Base-by-base conservation (phyloP, 2,888 invertebrate species). In the Oscheius sp. region DNA sequence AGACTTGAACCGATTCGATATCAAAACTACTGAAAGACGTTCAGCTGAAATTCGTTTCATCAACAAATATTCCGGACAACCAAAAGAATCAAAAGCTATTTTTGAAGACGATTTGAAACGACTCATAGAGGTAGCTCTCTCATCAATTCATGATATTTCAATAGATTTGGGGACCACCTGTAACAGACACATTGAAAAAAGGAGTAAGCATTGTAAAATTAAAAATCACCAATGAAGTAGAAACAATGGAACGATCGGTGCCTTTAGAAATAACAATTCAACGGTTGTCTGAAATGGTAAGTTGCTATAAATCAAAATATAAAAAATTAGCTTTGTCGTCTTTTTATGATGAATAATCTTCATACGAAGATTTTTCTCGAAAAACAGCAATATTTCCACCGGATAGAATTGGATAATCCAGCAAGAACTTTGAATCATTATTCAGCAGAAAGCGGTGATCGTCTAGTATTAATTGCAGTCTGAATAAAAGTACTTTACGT, bases 41-140 rank as follows among this genome's bases (percentile, higher is more conserved):
- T 75, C 77, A 2, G 77, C 77, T 1, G 77, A 77, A 41, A 71
- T 80, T 51, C 68, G 80, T 6, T 80, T 76, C 54, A 51, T 80
- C 32, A 80, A 73, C 57, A 78, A 78, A 62, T 80, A 78, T 36
- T 69, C 68, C 9, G 68, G 45, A 32, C 14, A 75, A 20, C 24
- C 51, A 20, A 65, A 71, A 20, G 68, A 64, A 32, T 50, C 49
- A 56, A 54, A 32, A 30, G 69, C 56, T 22, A 63, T 71, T 20
- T 73, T 76, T 36, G 32, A 67, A 38, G 68, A 71, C 22, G 80
- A 80, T 66, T 62, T 78, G 26, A 45, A 64, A 33, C 41, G 80
- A 63, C 70, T 70, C 57, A 70, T 62, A 61, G 70, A 62, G 64
- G 69, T 70, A 28, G 14, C 28, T 45, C 2, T 50, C 47, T 41